phyloP scores from a whole-genome alignment of 2,888 invertebrate species.

The Dichetophora obliterata region DNA sequence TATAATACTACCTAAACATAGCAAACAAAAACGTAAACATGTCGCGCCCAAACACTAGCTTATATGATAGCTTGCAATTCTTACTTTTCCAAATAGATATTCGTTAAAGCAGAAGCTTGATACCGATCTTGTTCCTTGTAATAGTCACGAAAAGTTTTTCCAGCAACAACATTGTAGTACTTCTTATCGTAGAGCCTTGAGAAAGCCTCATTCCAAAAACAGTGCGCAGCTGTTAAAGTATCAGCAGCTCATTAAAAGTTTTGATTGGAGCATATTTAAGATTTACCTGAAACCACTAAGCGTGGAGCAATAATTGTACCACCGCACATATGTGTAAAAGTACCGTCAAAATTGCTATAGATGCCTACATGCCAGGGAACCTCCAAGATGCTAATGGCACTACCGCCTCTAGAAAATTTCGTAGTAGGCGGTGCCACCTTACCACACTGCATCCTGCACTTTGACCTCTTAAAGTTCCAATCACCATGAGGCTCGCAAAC shows the following conservation, averaged over 20 bases:
- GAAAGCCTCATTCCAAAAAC: slow-evolving; percentile 50
- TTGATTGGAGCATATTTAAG: neutral
- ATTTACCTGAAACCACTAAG: slow-evolving; percentile 44
- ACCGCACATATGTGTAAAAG: slow-evolving; percentile 46
- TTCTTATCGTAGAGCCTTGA: slow-evolving; percentile 27
- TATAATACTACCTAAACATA: too few relatives aligned
- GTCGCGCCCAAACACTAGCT: too few relatives aligned
- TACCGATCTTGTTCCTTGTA: neutral
- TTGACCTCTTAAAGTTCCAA: slow-evolving; percentile 2
- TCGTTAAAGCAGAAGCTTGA: neutral
- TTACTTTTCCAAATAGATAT: slow-evolving; percentile 35
- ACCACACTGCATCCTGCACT: slow-evolving; percentile 21
- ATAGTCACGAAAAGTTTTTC: slow-evolving; percentile 46
- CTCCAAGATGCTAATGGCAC: slow-evolving; percentile 37
- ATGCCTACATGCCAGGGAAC: slow-evolving; percentile 52
- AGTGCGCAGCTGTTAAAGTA: slow-evolving; percentile 51
- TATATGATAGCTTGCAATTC: slow-evolving; percentile 23
- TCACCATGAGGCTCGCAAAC: slow-evolving; percentile 3
- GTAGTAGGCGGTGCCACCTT: slow-evolving; percentile 12
- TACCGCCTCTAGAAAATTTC: slow-evolving; percentile 42
- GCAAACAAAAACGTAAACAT: too few relatives aligned
- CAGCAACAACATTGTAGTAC: slow-evolving; percentile 47
- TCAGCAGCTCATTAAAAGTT: neutral
- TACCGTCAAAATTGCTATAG: slow-evolving; percentile 32
- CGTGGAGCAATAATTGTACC: slow-evolving; percentile 49